Percentiles rank a stretch among this genome's conserved stretches.
These are phyloP conservation scores for Archaeoteleia sp. DNA, from an alignment of 2,888 invertebrate genomes.

Conservation along the genomic window DNA sequence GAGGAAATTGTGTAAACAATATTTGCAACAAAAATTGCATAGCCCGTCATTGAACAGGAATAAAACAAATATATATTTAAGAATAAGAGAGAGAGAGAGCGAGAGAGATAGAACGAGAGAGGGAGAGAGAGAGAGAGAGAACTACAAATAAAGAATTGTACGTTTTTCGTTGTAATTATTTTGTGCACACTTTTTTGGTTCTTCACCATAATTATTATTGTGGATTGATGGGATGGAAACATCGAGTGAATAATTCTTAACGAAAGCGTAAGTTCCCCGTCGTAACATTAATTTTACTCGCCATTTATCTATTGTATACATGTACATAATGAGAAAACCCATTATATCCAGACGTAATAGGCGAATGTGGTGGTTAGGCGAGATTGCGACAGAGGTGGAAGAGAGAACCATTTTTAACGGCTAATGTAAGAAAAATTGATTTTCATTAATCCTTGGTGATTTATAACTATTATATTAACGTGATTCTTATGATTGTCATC, in stretches of 20 bases:
- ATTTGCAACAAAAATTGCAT: no score
- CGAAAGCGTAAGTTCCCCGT: no score
- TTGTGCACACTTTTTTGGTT: no score
- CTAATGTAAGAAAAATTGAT: constrained; percentile 34
- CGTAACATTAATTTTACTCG: constrained; percentile 17
- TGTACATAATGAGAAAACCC: constrained; percentile 45
- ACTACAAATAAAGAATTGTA: no score
- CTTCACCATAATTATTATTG: neutral
- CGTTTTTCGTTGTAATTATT: no score
- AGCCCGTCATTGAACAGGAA: no score
- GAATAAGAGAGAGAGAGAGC: no score
- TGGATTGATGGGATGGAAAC: neutral
- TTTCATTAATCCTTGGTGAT: constrained; percentile 48
- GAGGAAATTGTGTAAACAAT: no score
- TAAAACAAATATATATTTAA: no score
- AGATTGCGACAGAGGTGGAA: constrained; percentile 32
- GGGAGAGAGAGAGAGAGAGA: no score
- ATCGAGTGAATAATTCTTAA: no score
- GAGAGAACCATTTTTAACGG: constrained; percentile 34
- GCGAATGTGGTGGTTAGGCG: constrained; percentile 16
- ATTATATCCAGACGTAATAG: constrained; percentile 39
- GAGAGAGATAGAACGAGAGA: no score
- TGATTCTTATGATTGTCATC: constrained; percentile 52
- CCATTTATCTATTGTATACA: constrained; percentile 42
- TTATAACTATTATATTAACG: constrained; percentile 49